These are phyloP conservation scores for Prochilodus magdalenae DNA, from an alignment of 2,113 vertebrate species.

Conservation along the genomic window DNA sequence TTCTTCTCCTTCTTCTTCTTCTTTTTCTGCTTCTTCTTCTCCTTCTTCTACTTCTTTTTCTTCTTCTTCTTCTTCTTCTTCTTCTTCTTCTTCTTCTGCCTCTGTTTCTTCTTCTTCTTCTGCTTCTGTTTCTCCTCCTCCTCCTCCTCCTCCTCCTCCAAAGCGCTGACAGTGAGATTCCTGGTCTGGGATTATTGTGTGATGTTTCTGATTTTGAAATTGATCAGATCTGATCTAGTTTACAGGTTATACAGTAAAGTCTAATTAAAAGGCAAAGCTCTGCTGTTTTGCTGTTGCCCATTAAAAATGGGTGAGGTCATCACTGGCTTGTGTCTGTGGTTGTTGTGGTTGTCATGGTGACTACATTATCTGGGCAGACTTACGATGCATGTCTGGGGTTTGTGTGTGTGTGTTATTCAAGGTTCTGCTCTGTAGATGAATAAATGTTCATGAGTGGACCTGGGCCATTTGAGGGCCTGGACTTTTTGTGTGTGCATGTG, in stretches of 20 bases:
- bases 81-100: too few relatives aligned
- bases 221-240: not conserved
- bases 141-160: not conserved
- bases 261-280: not conserved
- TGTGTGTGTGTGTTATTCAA: slow-evolving; percentile 10
- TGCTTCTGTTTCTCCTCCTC: too few relatives aligned
- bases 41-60: too few relatives aligned
- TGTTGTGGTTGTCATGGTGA: slow-evolving; percentile 24
- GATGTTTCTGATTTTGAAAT: not conserved
- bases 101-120: too few relatives aligned
- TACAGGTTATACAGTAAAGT: not conserved
- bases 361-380: not conserved
- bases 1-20: too few relatives aligned
- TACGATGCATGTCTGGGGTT: not conserved
- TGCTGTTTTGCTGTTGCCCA: not conserved
- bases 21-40: too few relatives aligned
- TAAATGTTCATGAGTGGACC: too few relatives aligned
- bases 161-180: not conserved
- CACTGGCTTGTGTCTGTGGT: not conserved
- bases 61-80: too few relatives aligned
- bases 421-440: too few relatives aligned
- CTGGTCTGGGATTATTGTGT: not conserved
- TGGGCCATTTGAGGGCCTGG: too few relatives aligned
- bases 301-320: not conserved
- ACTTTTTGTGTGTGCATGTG: too few relatives aligned